phyloP scores from a whole-genome alignment of 2,888 invertebrate species.

The Cecidostiba fungosa region DNA sequence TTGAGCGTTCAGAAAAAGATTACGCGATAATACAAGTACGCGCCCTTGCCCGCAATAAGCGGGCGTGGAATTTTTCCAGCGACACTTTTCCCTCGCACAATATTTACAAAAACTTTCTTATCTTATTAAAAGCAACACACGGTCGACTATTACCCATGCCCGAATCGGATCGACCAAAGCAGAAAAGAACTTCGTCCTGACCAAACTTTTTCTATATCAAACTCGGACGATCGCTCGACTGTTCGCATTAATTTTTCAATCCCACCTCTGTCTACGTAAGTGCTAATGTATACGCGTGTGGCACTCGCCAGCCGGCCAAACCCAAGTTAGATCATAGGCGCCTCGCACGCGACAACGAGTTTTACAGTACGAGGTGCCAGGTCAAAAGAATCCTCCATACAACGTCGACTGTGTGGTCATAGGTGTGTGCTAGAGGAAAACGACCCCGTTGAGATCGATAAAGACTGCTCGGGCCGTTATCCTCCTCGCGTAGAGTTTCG shows the following conservation, averaged over 20 bases:
- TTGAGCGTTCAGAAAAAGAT: neutral
- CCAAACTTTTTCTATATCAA: neutral
- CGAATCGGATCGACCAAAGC: neutral
- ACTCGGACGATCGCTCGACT: neutral
- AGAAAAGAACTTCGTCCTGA: neutral
- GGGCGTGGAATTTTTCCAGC: neutral
- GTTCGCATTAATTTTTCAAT: neutral
- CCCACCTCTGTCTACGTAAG: neutral
- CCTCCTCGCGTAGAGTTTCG: neutral
- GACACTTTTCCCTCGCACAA: neutral
- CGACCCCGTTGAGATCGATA: slow-evolving; percentile 1
- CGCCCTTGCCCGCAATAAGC: neutral
- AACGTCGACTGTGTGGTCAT: neutral
- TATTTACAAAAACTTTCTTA: slow-evolving; percentile 16
- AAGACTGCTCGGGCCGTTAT: neutral
- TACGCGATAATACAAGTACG: neutral
- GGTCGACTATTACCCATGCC: neutral
- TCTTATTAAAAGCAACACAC: neutral
- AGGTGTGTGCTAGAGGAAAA: neutral
- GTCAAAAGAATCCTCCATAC: neutral
- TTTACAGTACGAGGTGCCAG: neutral
- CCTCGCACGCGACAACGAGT: neutral
- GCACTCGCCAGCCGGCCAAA: neutral
- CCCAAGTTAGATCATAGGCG: neutral
- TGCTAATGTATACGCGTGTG: neutral